These are phyloP conservation scores for Oxyruncus cristatus DNA, from an alignment of 2,113 vertebrate species.

Conservation along the genomic window DNA sequence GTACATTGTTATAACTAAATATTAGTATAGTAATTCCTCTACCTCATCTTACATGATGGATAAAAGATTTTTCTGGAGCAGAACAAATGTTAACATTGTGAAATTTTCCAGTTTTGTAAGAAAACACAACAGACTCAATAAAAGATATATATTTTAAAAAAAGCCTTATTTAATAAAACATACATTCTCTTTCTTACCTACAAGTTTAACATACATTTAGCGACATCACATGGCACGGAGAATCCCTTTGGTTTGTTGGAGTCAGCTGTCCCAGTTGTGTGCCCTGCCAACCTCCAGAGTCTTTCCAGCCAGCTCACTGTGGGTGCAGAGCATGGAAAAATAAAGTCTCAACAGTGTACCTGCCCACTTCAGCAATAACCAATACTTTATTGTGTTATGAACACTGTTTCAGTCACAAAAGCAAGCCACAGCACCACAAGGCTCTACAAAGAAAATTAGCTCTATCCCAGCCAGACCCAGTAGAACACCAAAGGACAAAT, in stretches of 20 bases:
- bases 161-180: neutral
- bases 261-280: neutral
- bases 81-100: neutral
- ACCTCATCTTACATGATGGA: neutral
- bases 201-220: neutral
- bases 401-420: neutral
- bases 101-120: neutral
- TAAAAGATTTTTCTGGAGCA: neutral
- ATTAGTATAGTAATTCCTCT: neutral
- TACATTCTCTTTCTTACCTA: neutral
- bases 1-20: neutral
- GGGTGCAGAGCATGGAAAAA: neutral
- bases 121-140: neutral
- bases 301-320: fast-evolving
- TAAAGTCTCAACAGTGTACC: neutral
- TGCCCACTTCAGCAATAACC: neutral
- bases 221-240: neutral
- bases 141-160: neutral
- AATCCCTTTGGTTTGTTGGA: neutral
- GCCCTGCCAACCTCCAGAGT: fast-evolving
- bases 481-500: neutral
- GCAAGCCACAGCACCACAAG: neutral
- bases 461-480: neutral
- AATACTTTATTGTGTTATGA: neutral
- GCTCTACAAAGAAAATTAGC: neutral